Base-by-base conservation (phyloP, 2,888 invertebrate species). In the Autographa pulchrina region DNA sequence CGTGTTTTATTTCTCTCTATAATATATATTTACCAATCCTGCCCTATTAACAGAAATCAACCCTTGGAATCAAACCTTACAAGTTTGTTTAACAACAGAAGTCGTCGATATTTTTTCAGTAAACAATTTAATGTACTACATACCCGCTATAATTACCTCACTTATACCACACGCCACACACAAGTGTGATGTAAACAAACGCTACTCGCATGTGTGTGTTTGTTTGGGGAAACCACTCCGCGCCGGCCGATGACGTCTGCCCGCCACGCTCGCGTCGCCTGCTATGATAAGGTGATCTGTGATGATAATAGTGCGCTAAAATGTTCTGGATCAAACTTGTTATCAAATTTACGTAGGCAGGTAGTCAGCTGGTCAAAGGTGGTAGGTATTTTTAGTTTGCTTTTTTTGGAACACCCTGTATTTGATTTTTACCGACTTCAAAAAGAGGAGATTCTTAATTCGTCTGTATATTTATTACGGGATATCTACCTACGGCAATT, bases 171-270 rank as follows among this genome's bases (percentile, higher is more conserved):
- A 69, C 75, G 13, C n/a, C 52, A 54, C 18, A 41, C 59, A 62
- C 68, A 75, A 72, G 75, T 78, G 71, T 77, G 77, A 80, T 85
- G 80, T 86, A 85, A 85, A 84, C 81, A 84, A 86, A 85, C 82
- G 63, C 68, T 68, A 52, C 35, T 7, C 52, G 62, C 38, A 41
- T 67, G 81, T 83, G 82, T 84, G 86, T 2, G 78, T 75, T 65
- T 83, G 87, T 86, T 87, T 86, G 85, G 86, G 87, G 85, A 85
- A 85, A 83, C 84, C n/a, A n/a, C n/a, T n/a, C n/a, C 38, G 71
- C n/a, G 54, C 13, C 43, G 14, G 60, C n/a, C 38, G 65, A 41
- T 79, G 74, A 70, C 78, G 75, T 60, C 38, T 20, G 13, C 64
- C 20, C 65, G 25, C 58, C 68, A 70, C 75, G 69, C 62, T 61